These are phyloP conservation scores for Tyrannus savana DNA, from an alignment of 2,113 vertebrate species.

Conservation along the genomic window DNA sequence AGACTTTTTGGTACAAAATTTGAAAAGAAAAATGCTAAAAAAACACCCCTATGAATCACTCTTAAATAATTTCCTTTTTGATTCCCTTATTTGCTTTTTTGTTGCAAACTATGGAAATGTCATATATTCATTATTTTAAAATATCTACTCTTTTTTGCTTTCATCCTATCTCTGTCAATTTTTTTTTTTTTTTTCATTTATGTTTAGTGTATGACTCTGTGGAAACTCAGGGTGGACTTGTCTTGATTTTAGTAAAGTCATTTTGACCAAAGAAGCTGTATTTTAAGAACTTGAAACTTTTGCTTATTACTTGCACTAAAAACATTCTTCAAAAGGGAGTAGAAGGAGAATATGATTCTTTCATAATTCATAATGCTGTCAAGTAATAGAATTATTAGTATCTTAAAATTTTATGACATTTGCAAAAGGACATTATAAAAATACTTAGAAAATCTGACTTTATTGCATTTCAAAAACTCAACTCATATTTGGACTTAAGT, in stretches of 20 bases:
- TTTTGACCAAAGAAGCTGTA: not conserved
- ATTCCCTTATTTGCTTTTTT: not conserved
- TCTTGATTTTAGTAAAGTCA: not conserved
- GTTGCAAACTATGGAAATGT: not conserved
- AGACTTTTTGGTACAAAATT: not conserved
- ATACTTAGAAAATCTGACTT: constrained; percentile 56
- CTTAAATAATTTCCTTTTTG: not conserved
- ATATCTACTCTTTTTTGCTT: not conserved
- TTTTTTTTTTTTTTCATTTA: not conserved
- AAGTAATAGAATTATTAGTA: constrained; percentile 58
- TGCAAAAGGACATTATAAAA: constrained; percentile 51
- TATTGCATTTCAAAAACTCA: constrained; percentile 63
- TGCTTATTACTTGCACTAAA: constrained; percentile 47
- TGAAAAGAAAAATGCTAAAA: not conserved
- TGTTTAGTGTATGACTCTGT: not conserved
- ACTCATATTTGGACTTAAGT: constrained; percentile 43
- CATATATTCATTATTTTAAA: not conserved
- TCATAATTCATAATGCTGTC: constrained; percentile 62
- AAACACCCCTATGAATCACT: not conserved
- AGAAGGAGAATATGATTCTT: constrained; percentile 37
- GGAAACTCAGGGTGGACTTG: not conserved
- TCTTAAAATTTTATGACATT: constrained; percentile 70
- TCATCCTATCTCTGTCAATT: not conserved
- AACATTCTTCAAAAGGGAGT: constrained; percentile 3
- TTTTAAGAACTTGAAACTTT: constrained; percentile 21